phyloP scores from a whole-genome alignment of 2,797 vertebrate genomes.

The Calcarius lapponicus region DNA sequence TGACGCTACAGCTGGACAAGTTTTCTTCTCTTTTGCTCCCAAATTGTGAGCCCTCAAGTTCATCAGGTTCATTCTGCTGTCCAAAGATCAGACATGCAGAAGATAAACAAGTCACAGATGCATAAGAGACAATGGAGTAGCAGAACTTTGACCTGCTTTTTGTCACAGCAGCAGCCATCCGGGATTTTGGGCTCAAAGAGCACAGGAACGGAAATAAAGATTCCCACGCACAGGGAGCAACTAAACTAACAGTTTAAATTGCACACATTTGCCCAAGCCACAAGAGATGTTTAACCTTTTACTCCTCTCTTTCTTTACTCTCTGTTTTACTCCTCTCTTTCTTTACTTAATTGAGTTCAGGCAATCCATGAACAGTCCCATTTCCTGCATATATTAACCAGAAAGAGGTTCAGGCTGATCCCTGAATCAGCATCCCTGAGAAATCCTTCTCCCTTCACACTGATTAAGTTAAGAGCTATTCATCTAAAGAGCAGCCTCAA shows the following conservation, averaged over 20 bases:
- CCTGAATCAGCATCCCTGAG: background rate
- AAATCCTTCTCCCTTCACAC: background rate
- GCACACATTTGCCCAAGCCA: background rate
- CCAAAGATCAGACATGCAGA: background rate
- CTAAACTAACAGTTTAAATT: background rate
- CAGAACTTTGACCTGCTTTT: background rate
- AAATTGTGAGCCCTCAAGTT: background rate
- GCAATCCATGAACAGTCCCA: background rate
- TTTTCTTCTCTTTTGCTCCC: background rate
- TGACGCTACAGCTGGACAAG: background rate
- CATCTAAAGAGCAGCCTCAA: background rate
- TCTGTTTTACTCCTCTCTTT: background rate
- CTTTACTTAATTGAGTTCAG: background rate
- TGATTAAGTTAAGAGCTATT: background rate
- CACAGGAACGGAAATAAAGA: background rate
- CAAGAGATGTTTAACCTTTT: background rate
- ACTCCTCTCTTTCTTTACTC: background rate
- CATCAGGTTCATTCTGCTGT: background rate
- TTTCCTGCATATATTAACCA: background rate
- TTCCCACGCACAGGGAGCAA: background rate
- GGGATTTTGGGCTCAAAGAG: conserved; percentile 3
- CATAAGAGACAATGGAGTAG: background rate
- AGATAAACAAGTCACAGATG: background rate
- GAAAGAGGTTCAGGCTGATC: background rate
- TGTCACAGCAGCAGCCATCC: background rate